A percentile compares a stretch with the other conserved stretches of the same genome.
Evolutionary conservation across 1,140 invertebrate species (phyloP).

Genomic region (Mactra quadrangularis): DNA sequence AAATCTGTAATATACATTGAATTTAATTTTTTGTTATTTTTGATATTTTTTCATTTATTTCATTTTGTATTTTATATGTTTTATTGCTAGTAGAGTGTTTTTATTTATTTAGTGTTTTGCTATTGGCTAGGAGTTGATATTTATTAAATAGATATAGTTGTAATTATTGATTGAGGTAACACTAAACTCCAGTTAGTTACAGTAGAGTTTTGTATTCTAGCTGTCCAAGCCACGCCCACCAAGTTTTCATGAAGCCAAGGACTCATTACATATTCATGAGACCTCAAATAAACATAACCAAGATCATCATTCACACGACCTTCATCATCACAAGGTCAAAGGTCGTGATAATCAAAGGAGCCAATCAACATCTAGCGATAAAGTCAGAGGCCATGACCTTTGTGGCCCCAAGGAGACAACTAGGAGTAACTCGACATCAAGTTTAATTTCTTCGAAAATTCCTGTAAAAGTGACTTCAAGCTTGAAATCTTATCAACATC

Average conservation of each 20-base stretch:
- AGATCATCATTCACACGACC: background rate
- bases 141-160: too few species aligned
- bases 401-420: background rate
- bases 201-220: background rate
- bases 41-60: too few species aligned
- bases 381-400: background rate
- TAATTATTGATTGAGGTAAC: too few species aligned
- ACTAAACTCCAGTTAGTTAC: too few species aligned
- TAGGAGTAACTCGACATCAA: constrained; percentile 19
- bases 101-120: too few species aligned
- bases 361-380: constrained; percentile 16
- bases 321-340: constrained; percentile 28
- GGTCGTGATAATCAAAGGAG: constrained; percentile 31
- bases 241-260: constrained; percentile 39
- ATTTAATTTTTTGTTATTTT: too few species aligned
- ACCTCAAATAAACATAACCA: background rate
- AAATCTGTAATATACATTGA: too few species aligned
- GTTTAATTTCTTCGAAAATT: constrained; percentile 42
- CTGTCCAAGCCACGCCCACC: constrained; percentile 34
- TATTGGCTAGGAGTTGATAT: too few species aligned
- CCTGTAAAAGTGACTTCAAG: constrained; percentile 58
- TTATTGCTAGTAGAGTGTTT: too few species aligned
- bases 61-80: too few species aligned
- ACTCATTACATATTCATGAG: constrained; percentile 2
- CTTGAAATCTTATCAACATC: constrained; percentile 58